Percentiles rank a stretch among this genome's conserved stretches.
Evolutionary conservation across 2,113 vertebrate species (phyloP).

Genomic region (Apistogramma diplotaenia): DNA sequence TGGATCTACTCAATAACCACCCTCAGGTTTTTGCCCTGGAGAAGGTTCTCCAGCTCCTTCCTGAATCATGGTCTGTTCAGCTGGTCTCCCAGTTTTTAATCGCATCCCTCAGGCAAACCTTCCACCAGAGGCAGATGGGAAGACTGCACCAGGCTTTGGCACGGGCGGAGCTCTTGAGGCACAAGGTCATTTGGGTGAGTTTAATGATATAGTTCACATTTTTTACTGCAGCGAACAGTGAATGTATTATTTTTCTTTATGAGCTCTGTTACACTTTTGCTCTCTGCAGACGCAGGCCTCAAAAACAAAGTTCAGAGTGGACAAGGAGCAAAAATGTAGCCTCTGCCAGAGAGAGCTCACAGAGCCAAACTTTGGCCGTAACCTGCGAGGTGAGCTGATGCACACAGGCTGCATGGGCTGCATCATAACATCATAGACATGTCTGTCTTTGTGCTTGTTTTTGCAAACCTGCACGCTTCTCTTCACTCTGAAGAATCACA

Average conservation of each 20-base stretch:
- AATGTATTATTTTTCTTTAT: neutral
- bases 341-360: conserved; percentile 53
- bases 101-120: conserved; percentile 54
- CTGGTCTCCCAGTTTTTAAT: conserved; percentile 64
- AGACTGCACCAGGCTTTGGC: conserved; percentile 59
- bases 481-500: neutral
- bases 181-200: conserved; percentile 68
- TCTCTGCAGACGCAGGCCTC: conserved; percentile 58
- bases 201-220: neutral
- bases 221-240: neutral
- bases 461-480: too few relatives aligned
- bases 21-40: conserved; percentile 36
- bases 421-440: neutral
- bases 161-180: conserved; percentile 52
- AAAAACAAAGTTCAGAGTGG: conserved; percentile 52
- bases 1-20: conserved; percentile 70
- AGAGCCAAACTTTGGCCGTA: conserved; percentile 57
- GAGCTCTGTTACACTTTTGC: neutral
- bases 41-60: conserved; percentile 61
- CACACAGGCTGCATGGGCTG: conserved; percentile 54
- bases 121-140: conserved; percentile 62
- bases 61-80: conserved; percentile 71
- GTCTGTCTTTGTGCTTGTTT: neutral
- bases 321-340: conserved; percentile 48
- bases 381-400: conserved; percentile 52